Conservation (phyloP, 2,797 vertebrate genomes). For the Sus cebifrons region DNA sequence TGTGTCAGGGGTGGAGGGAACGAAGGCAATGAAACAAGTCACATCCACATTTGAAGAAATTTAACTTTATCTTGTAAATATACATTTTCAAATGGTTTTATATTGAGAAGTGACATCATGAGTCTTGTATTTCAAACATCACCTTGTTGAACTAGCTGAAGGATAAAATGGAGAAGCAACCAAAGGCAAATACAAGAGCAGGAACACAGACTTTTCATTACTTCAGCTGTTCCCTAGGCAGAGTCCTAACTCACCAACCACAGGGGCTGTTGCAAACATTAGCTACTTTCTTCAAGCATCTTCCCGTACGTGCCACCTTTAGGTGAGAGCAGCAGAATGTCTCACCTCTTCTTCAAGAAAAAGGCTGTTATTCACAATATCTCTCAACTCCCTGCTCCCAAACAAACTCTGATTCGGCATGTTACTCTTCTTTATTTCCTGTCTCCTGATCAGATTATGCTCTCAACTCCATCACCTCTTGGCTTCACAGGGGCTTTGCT, state of each 20-base stretch:
- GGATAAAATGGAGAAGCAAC: neutral
- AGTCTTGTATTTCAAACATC: neutral
- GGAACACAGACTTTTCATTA: neutral
- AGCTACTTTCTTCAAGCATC: neutral
- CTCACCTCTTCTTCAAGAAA: neutral
- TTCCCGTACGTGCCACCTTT: neutral
- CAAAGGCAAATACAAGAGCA: neutral
- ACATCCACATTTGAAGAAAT: neutral
- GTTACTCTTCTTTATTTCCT: neutral
- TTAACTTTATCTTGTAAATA: neutral
- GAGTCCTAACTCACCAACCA: neutral
- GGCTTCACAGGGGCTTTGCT: neutral
- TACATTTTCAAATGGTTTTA: neutral
- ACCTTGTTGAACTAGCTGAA: neutral
- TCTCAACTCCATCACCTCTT: neutral
- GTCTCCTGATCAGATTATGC: neutral
- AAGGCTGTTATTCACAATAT: neutral
- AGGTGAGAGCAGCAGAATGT: neutral
- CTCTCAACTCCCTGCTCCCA: neutral
- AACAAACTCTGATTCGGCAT: neutral
- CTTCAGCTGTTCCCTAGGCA: neutral
- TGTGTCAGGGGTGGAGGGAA: neutral
- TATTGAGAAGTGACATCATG: neutral
- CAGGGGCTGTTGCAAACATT: neutral
- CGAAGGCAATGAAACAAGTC: neutral